phyloP scores from a whole-genome alignment of 2,888 invertebrate genomes.

The Pollenia griseotomentosa region DNA sequence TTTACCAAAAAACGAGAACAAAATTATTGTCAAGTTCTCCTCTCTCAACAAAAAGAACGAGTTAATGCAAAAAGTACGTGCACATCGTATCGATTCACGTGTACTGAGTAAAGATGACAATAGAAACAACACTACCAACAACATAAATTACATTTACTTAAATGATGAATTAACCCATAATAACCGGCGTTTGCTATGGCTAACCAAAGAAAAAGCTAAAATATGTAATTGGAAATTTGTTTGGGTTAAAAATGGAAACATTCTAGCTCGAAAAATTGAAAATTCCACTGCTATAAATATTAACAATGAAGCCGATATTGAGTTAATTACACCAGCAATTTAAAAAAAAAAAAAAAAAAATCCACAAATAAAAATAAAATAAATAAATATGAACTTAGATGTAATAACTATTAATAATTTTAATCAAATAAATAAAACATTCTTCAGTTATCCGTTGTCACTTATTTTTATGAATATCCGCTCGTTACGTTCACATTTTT shows the following conservation, averaged over 20 bases:
- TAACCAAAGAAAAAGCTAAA: background rate
- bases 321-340: background rate
- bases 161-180: constrained; percentile 1
- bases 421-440: too few species aligned
- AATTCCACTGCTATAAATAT: background rate
- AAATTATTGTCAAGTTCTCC: background rate
- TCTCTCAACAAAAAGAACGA: background rate
- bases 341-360: too few species aligned
- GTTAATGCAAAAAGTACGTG: background rate
- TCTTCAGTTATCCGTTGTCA: too few species aligned
- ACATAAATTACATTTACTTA: constrained; percentile 1
- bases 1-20: background rate
- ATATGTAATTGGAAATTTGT: constrained; percentile 10
- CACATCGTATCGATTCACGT: background rate
- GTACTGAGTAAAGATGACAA: background rate
- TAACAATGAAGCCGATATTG: background rate
- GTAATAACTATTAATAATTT: background rate
- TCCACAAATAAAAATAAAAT: background rate
- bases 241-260: background rate
- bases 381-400: background rate
- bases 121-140: background rate
- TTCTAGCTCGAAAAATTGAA: background rate
- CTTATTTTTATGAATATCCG: too few species aligned
- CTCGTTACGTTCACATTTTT: too few species aligned
- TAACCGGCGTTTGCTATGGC: background rate